Evolutionary conservation across 2,113 vertebrate species (phyloP), one percentile per base, ranked within the genome.

Genomic region (Abramis brama): DNA sequence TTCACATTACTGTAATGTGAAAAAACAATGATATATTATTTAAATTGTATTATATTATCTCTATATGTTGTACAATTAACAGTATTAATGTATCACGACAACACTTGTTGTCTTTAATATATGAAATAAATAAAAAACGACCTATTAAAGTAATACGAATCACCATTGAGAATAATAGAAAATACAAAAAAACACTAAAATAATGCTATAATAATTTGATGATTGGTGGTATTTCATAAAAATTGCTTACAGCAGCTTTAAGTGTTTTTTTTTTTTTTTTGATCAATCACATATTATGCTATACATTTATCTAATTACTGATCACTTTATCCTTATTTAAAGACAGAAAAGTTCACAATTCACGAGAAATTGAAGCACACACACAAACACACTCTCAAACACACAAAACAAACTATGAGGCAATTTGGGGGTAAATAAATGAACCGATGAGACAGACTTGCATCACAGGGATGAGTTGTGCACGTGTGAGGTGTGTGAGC

Each of bases 401-500:
- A 94, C 96, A 95, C 95, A 95, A 25, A 70, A 52, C 57, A 52
- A 70, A 27, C 81, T 39, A 83, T 30, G 12, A 43, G 47, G 66
- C 30, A 8, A 21, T 68, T 47, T 50, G 27, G 43, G 21, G 55
- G 21, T 36, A 57, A 73, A 36, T 10, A 83, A 70, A 70, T 33
- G 30, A 52, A 57, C 60, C 3, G 17, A 81, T 66, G 60, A 50
- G 36, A 81, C 36, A 47, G 78, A 12, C 13, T 83, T 83, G 81
- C 43, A 21, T 12, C 8, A 52, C 19, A 73, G 30, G 27, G 23
- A 57, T 71, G 30, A 73, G 50, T 17, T 57, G 33, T 79, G 77
- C 27, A 39, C 2, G 21, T 39, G 77, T 39, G 94, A 87, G 96
- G 94, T 96, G 96, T 95, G 95, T 96, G 95, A 93, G 95, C 95